phyloP scores from a whole-genome alignment of 2,888 invertebrate species.

The Chrysodeixis includens region DNA sequence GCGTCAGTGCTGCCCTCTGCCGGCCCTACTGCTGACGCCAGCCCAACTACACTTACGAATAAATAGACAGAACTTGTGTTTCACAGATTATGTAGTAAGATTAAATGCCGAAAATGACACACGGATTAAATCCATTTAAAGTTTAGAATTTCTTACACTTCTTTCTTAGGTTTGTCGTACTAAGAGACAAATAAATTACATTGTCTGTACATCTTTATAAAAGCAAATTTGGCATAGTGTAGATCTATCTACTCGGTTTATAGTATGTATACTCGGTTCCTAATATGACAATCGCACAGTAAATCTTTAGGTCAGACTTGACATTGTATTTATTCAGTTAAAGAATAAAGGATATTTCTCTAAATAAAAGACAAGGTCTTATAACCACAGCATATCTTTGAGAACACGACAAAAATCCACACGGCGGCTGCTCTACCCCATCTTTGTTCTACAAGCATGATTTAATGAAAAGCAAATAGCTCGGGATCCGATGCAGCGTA shows the following conservation, averaged over 20 bases:
- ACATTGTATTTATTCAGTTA: too few species aligned
- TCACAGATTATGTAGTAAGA: not conserved
- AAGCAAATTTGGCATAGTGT: too few species aligned
- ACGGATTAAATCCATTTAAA: too few species aligned
- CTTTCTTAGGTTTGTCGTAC: too few species aligned
- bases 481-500: conserved; percentile 50
- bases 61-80: not conserved
- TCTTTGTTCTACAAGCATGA: conserved; percentile 46
- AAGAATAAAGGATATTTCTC: not conserved
- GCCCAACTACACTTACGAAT: not conserved
- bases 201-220: too few species aligned
- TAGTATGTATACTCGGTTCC: too few species aligned
- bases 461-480: conserved; percentile 69
- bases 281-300: too few species aligned
- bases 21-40: not conserved
- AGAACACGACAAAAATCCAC: conserved; percentile 15
- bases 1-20: not conserved
- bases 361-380: not conserved
- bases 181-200: too few species aligned
- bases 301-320: too few species aligned
- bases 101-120: too few species aligned
- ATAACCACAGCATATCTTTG: not conserved
- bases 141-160: too few species aligned
- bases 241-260: too few species aligned
- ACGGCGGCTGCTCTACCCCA: conserved; percentile 23